phyloP scores from a whole-genome alignment of 2,113 vertebrate species.

The Tragelaphus strepsiceros region DNA sequence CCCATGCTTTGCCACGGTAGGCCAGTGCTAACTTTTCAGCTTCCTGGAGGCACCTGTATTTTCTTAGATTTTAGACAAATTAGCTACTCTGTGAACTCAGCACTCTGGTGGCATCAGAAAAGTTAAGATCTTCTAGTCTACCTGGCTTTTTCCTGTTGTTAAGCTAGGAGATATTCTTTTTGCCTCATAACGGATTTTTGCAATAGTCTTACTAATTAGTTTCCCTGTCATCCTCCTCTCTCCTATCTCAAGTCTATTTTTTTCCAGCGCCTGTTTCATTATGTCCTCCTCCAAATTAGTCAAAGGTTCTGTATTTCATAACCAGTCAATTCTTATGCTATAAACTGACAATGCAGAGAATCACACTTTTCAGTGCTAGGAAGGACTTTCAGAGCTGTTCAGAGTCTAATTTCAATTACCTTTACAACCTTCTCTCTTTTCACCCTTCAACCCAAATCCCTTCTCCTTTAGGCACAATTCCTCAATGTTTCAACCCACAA shows the following conservation, averaged over 20 bases:
- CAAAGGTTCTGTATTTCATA: neutral
- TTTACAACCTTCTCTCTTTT: neutral
- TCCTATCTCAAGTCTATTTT: neutral
- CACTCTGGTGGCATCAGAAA: neutral
- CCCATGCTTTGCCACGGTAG: neutral
- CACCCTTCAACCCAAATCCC: neutral
- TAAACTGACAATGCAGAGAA: neutral
- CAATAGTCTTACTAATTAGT: neutral
- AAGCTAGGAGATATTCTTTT: neutral
- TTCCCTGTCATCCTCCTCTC: neutral
- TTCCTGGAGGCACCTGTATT: neutral
- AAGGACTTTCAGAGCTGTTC: neutral
- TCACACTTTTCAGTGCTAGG: neutral
- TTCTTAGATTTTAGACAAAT: neutral
- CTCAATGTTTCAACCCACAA: neutral
- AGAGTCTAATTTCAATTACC: neutral
- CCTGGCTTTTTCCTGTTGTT: neutral
- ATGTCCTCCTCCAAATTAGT: neutral
- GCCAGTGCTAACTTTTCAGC: neutral
- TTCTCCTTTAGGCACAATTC: neutral
- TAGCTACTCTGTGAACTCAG: neutral
- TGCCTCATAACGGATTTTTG: neutral
- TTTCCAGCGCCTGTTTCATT: neutral
- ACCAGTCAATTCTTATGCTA: neutral
- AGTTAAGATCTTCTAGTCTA: neutral